phyloP scores from a whole-genome alignment of 2,888 invertebrate species.

The Taphrorychus bicolor region DNA sequence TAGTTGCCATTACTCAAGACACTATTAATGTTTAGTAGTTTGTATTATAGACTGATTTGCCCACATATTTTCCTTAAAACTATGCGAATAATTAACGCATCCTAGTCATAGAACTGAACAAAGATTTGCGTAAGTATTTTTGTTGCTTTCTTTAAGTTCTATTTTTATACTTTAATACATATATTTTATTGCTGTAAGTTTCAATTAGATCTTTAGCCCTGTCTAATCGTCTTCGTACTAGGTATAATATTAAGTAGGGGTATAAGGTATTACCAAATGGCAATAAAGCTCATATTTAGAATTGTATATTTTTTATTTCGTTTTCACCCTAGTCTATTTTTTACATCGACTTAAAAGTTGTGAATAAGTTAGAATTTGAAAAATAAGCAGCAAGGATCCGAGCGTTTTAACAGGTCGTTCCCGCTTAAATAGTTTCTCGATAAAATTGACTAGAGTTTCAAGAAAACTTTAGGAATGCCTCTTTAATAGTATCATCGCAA shows the following conservation, averaged over 20 bases:
- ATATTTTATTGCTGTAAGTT: too few species aligned
- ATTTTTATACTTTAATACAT: too few species aligned
- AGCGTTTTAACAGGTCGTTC: not conserved
- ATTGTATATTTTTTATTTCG: slow-evolving; percentile 31
- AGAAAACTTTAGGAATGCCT: slow-evolving; percentile 57
- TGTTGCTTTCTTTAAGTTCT: too few species aligned
- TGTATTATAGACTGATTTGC: not conserved
- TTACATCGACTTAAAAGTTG: slow-evolving; percentile 56
- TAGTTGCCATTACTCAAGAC: too few species aligned
- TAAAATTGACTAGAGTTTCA: slow-evolving; percentile 57
- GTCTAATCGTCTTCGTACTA: too few species aligned
- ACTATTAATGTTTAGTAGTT: too few species aligned
- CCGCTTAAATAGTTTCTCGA: slow-evolving; percentile 38
- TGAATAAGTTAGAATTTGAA: slow-evolving; percentile 50
- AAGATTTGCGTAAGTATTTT: too few species aligned
- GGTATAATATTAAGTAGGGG: too few species aligned
- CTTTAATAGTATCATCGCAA: slow-evolving; percentile 52
- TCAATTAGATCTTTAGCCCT: too few species aligned
- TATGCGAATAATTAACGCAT: too few species aligned
- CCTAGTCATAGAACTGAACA: too few species aligned
- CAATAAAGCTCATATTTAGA: not conserved
- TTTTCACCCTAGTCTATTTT: slow-evolving; percentile 56
- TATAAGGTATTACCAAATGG: too few species aligned
- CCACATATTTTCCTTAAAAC: not conserved
- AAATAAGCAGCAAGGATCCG: slow-evolving; percentile 43